Base-by-base conservation (phyloP, 2,888 invertebrate genomes). In the Dioctria rufipes region DNA sequence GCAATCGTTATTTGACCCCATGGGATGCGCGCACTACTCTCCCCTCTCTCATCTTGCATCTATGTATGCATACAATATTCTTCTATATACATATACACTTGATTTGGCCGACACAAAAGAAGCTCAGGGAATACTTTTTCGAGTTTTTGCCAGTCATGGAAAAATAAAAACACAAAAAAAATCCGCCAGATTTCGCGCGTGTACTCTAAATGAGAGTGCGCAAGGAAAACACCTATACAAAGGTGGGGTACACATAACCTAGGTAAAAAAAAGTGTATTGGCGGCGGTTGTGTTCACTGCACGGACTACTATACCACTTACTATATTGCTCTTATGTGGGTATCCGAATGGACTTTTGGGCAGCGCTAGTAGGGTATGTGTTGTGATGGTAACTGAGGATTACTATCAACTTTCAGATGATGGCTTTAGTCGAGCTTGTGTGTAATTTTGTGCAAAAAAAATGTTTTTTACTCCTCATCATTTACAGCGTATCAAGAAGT, bases 41-140 rank as follows among this genome's bases (percentile, higher is more conserved):
- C 69, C 69, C 69, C 37, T 69, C 25, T 25, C n/a, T 51, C 69
- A 51, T 69, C 51, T 54, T 69, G 51, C 37, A 69, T 69, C 51
- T 69, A 25, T 69, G 69, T 51, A 69, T 25, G 25, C 25, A 25
- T 25, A 25, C 0, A 25, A 25, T 51, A 69, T 69, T 69, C 54
- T 61, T 37, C 25, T 25, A 25, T 25, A 25, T 25, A 25, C 25
- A 25, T 25, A 25, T 25, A 25, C 40, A 51, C 51, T 69, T 69
- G 69, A 69, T 69, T 69, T 69, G 51, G 69, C 69, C 69, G 69
- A 69, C 69, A 69, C 51, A 69, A 69, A 69, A 69, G 69, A 69
- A 69, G 69, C 51, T 69, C 69, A 69, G 51, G 51, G 51, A 69
- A 69, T 51, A 51, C 69, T 69, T 69, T 67, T 69, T 69, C 69